A percentile compares a stretch with the other conserved stretches of the same genome.
These are phyloP conservation scores for Calliphora vomitoria DNA, from an alignment of 2,888 invertebrate genomes.

Conservation along the genomic window DNA sequence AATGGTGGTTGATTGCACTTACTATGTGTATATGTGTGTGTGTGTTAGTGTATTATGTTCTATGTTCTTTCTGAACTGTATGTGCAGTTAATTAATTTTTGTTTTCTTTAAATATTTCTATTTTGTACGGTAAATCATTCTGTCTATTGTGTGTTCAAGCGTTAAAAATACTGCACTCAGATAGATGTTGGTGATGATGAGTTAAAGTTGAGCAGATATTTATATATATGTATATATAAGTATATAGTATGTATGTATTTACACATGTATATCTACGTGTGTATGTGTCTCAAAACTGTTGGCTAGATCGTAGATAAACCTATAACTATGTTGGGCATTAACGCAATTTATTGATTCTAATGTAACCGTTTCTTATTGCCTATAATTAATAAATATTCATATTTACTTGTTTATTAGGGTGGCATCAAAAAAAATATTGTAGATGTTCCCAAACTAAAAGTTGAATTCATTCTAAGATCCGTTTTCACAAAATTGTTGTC, in stretches of 20 bases:
- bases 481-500: too few species aligned
- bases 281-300: neutral
- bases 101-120: conserved; percentile 62
- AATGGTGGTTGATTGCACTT: conserved; percentile 57
- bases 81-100: conserved; percentile 76
- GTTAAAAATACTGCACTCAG: conserved; percentile 19
- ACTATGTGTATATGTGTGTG: neutral
- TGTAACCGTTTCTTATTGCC: neutral
- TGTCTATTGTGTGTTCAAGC: conserved; percentile 27
- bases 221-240: too few species aligned
- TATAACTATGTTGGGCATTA: neutral
- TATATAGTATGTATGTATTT: neutral
- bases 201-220: conserved; percentile 2
- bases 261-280: too few species aligned
- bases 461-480: too few species aligned
- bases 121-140: conserved; percentile 53
- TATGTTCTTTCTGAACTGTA: conserved; percentile 47
- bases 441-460: too few species aligned
- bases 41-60: neutral
- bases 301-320: neutral
- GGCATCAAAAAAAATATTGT: too few species aligned
- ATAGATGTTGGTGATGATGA: neutral
- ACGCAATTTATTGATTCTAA: conserved; percentile 24
- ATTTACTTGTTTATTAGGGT: neutral
- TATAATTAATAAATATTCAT: conserved; percentile 1